Evolutionary conservation across 2,888 invertebrate genomes (phyloP).

Genomic region (Ypsolopha sequella): DNA sequence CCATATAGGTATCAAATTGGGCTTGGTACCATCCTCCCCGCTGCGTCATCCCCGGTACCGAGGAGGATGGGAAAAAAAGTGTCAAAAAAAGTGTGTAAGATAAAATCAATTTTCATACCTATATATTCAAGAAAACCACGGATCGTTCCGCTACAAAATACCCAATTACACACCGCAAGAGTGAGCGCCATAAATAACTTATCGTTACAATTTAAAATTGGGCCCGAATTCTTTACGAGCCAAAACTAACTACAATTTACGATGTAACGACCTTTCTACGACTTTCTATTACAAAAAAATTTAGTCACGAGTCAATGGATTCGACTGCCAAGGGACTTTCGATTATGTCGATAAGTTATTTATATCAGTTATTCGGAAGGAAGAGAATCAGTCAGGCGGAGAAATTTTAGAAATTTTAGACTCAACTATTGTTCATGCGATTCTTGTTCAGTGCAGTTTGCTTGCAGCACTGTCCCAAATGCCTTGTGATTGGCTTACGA

Average conservation of each 20-base stretch:
- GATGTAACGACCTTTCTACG: slow-evolving; percentile 19
- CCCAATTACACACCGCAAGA: slow-evolving; percentile 1
- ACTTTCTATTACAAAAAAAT: slow-evolving; percentile 17
- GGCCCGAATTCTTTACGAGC: slow-evolving; percentile 52
- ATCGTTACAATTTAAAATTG: slow-evolving; percentile 1
- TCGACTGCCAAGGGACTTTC: slow-evolving; percentile 12
- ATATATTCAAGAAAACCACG: too few relatives aligned
- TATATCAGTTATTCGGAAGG: neutral
- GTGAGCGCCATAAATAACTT: slow-evolving; percentile 1
- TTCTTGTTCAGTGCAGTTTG: too few relatives aligned
- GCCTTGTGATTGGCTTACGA: too few relatives aligned
- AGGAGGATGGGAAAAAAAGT: too few relatives aligned
- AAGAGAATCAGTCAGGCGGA: slow-evolving; percentile 21
- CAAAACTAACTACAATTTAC: slow-evolving; percentile 48
- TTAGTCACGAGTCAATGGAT: slow-evolving; percentile 31
- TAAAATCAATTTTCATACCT: too few relatives aligned
- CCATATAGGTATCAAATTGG: too few relatives aligned
- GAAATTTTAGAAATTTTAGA: slow-evolving; percentile 6
- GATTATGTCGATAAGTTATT: neutral
- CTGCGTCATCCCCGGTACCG: too few relatives aligned
- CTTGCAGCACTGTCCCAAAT: too few relatives aligned
- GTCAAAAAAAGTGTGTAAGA: too few relatives aligned
- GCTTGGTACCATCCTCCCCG: too few relatives aligned
- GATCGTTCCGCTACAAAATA: neutral
- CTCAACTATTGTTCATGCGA: too few relatives aligned